Percentiles rank a stretch among this genome's conserved stretches.
These are phyloP conservation scores for Planococcus citri DNA, from an alignment of 1,140 invertebrate genomes.

Conservation along the genomic window DNA sequence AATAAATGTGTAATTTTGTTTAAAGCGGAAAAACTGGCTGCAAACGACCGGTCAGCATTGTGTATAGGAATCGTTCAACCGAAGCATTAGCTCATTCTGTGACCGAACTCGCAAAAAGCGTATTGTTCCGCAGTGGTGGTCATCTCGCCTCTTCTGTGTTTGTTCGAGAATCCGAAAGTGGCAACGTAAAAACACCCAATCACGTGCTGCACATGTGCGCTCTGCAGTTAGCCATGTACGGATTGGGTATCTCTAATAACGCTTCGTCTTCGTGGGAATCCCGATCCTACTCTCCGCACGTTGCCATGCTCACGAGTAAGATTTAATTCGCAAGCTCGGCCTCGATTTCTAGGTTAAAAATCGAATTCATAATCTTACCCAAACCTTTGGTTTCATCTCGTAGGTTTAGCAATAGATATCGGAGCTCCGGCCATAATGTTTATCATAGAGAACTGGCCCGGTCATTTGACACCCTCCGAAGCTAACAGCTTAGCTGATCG, in stretches of 20 bases:
- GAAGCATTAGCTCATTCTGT: slow-evolving; percentile 95
- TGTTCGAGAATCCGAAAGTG: slow-evolving; percentile 52
- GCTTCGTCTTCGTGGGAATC: slow-evolving; percentile 94
- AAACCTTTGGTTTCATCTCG: no score
- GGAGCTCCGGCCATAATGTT: slow-evolving; percentile 90
- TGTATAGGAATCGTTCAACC: slow-evolving; percentile 70
- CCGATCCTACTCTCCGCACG: slow-evolving; percentile 94
- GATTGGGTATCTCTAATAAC: slow-evolving; percentile 91
- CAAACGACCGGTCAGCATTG: slow-evolving; percentile 6
- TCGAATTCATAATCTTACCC: no score
- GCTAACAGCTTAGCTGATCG: slow-evolving; percentile 90
- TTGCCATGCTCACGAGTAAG: slow-evolving; percentile 90
- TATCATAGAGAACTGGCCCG: slow-evolving; percentile 95
- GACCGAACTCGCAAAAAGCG: slow-evolving; percentile 93
- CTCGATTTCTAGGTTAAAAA: no score
- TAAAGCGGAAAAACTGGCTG: slow-evolving; percentile 11
- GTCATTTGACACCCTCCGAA: slow-evolving; percentile 93
- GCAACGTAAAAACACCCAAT: slow-evolving; percentile 53
- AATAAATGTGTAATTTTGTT: no score
- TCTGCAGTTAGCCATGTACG: slow-evolving; percentile 92
- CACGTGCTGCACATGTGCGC: slow-evolving; percentile 94
- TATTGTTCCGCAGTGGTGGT: slow-evolving; percentile 86
- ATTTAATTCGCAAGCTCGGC: no score
- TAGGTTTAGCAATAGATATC: slow-evolving; percentile 96
- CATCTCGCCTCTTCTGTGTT: slow-evolving; percentile 85